These are phyloP conservation scores for Prenolepis imparis DNA, from an alignment of 2,888 invertebrate species.

Conservation along the genomic window DNA sequence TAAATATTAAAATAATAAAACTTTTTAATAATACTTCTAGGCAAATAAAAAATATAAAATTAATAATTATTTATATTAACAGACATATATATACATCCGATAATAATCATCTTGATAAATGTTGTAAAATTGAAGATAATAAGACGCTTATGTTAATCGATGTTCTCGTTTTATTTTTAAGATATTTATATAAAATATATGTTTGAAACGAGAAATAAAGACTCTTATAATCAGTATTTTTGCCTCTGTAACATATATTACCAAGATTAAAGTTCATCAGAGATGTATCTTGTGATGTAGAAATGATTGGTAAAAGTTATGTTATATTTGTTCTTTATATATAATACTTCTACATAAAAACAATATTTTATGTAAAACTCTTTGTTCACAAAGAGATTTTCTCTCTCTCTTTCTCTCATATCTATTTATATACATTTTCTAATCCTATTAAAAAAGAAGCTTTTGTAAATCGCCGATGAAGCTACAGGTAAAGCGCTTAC, in stretches of 20 bases:
- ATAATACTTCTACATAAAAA: neutral
- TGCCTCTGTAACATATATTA: neutral
- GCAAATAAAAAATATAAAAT: neutral
- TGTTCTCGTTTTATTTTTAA: neutral
- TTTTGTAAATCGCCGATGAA: neutral
- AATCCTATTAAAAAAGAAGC: neutral
- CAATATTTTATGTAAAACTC: neutral
- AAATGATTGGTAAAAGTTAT: neutral
- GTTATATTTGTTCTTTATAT: neutral
- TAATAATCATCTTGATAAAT: neutral
- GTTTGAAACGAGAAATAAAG: neutral
- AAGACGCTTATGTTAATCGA: neutral
- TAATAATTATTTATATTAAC: slow-evolving; percentile 1
- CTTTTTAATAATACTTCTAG: neutral
- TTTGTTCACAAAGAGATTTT: neutral
- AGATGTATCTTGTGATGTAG: neutral
- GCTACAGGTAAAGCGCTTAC: neutral
- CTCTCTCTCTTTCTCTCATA: neutral
- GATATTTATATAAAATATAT: neutral
- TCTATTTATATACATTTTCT: neutral
- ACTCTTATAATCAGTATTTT: neutral
- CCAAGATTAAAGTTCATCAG: neutral
- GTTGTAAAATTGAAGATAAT: neutral
- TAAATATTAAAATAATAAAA: neutral
- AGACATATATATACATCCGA: neutral